Evolutionary conservation across 1,140 invertebrate genomes (phyloP).

Genomic region (Acarapis woodi): DNA sequence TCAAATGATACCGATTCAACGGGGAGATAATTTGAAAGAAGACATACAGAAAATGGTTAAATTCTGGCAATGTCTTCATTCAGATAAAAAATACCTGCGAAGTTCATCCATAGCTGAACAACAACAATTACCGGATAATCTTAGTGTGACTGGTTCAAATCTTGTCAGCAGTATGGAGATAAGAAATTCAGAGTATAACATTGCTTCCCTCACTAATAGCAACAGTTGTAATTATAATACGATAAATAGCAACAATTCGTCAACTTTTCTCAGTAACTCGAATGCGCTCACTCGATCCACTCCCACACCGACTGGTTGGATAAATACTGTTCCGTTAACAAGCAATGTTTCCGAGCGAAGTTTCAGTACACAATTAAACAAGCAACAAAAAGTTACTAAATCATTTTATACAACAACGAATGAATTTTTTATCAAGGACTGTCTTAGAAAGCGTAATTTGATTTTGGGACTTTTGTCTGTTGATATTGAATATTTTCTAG

Average conservation of each 20-base stretch:
- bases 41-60: slow-evolving; percentile 66
- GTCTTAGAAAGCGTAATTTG: slow-evolving; percentile 72
- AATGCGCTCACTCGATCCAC: slow-evolving; percentile 7
- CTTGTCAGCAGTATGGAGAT: too few species aligned
- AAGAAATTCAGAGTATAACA: too few species aligned
- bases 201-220: too few species aligned
- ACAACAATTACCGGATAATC: too few species aligned
- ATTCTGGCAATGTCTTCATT: slow-evolving; percentile 86
- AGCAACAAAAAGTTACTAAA: slow-evolving; percentile 21
- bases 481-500: slow-evolving; percentile 73
- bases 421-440: slow-evolving; percentile 66
- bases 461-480: slow-evolving; percentile 70
- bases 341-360: slow-evolving; percentile 36
- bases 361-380: slow-evolving; percentile 29
- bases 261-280: too few species aligned
- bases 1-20: slow-evolving; percentile 50
- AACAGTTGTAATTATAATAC: too few species aligned
- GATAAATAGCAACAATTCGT: too few species aligned
- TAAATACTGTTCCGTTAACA: slow-evolving; percentile 47
- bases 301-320: slow-evolving; percentile 36
- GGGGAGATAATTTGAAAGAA: slow-evolving; percentile 39
- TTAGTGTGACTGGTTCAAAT: too few species aligned
- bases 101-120: slow-evolving; percentile 18
- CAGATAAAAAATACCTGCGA: slow-evolving; percentile 85
- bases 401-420: slow-evolving; percentile 19